Evolutionary conservation across 2,797 vertebrate species (phyloP), one percentile per base, ranked within the genome.

Genomic region (Eurystomus glaucurus): DNA sequence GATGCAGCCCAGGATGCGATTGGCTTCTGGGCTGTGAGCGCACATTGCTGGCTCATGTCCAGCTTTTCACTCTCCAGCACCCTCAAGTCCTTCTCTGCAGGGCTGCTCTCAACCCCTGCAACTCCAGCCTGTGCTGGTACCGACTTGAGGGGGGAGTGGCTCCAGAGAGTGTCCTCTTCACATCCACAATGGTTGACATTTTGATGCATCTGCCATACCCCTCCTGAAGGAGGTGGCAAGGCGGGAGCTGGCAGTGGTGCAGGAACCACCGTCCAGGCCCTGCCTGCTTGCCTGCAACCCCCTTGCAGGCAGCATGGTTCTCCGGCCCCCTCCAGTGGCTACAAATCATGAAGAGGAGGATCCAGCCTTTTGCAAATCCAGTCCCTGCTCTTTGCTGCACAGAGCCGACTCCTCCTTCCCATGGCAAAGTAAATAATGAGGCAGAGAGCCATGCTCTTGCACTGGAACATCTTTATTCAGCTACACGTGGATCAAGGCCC

Each of bases 251-350:
- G 37, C 76, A 26, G 3, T 2, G 52, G 57, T 6, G 45, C 61
- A 60, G 35, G 10, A 39, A 43, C 9, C 43, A 7, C 16, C 17
- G 57, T 25, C 41, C 33, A 2, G 80, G 3, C 81, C 41, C 65
- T n/a, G 82, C 23, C 20, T 13, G 35, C 29, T 33, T 45, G 61
- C 31, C 46, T 9, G 39, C 0, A 45, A 29, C 33, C 17, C 15
- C 85, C n/a, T 10, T 0, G 23, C 51, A 62, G 43, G 52, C 77
- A 72, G 75, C 50, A 35, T 26, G 57, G 93, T 85, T 91, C 95
- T 94, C 90, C 88, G n/a, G 93, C 96, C 93, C 97, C 96, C 95
- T 97, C 96, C 94, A 94, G 95, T 33, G 97, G 94, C 80, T 85
- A 21, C 41, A 65, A 22, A 31, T 16, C 48, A 37, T 1, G 52